Evolutionary conservation across 2,888 invertebrate genomes (phyloP).

Genomic region (Chydorus sphaericus): DNA sequence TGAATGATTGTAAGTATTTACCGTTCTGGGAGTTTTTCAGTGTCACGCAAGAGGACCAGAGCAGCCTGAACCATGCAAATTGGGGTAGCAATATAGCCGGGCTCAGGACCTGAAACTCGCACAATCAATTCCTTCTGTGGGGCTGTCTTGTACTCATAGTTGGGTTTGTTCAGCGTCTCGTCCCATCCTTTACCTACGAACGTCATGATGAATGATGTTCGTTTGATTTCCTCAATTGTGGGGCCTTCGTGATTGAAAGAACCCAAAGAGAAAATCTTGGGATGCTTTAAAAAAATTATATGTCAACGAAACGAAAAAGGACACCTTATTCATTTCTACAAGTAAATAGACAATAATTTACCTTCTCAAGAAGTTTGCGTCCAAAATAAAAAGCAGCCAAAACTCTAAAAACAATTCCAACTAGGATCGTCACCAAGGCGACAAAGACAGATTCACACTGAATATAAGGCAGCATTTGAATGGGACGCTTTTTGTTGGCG

Average conservation of each 20-base stretch:
- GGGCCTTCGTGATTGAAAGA: constrained; percentile 45
- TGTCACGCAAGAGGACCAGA: constrained; percentile 55
- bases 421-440: constrained; percentile 36
- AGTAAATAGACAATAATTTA: constrained; percentile 23
- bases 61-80: constrained; percentile 56
- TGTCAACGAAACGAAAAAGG: not conserved
- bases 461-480: constrained; percentile 61
- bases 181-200: constrained; percentile 56
- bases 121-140: constrained; percentile 50
- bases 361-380: constrained; percentile 47
- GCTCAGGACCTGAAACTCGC: constrained; percentile 45
- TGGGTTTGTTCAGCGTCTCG: constrained; percentile 39
- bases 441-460: constrained; percentile 36
- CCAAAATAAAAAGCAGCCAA: constrained; percentile 46
- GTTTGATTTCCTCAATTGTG: constrained; percentile 41
- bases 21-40: constrained; percentile 55
- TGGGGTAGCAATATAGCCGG: constrained; percentile 75
- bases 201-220: constrained; percentile 38
- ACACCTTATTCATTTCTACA: not conserved
- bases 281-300: constrained; percentile 35
- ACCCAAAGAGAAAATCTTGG: constrained; percentile 56
- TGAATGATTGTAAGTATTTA: constrained; percentile 30
- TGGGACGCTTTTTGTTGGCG: constrained; percentile 50
- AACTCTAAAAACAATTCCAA: constrained; percentile 44
- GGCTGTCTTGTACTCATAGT: constrained; percentile 39